A percentile compares a stretch with the other conserved stretches of the same genome.
Conservation (phyloP, 1,140 invertebrate genomes). For the Leptinotarsa defecta region DNA sequence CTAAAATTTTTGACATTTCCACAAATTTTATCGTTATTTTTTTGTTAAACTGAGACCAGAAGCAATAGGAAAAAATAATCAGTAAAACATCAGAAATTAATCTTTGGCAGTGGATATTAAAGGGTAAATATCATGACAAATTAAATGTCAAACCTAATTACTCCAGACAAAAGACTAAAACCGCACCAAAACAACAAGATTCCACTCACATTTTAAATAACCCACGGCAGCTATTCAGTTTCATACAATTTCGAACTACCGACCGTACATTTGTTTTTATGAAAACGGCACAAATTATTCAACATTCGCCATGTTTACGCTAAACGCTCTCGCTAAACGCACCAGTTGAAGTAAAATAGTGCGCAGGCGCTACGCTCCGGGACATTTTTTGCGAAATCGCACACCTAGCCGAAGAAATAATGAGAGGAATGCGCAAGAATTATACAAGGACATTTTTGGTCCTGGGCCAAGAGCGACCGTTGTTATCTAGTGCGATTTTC, state of each 20-base stretch:
- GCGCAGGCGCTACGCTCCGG: neutral
- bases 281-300: slow-evolving; percentile 9
- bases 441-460: neutral
- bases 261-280: slow-evolving; percentile 21
- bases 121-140: slow-evolving; percentile 23
- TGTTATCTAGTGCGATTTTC: neutral
- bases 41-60: slow-evolving; percentile 9
- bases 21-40: neutral
- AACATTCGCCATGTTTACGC: slow-evolving; percentile 28
- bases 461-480: neutral
- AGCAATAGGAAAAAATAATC: neutral
- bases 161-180: neutral
- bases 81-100: neutral
- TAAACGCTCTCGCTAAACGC: slow-evolving; percentile 18
- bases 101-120: neutral
- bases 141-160: slow-evolving; percentile 23
- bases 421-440: neutral
- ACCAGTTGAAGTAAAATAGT: slow-evolving; percentile 19
- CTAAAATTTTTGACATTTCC: slow-evolving; percentile 18
- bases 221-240: neutral
- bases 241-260: slow-evolving; percentile 1
- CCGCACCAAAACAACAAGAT: neutral
- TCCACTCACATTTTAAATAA: slow-evolving; percentile 18
- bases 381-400: slow-evolving; percentile 1
- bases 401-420: neutral